These are phyloP conservation scores for Oophaga pumilio DNA, from an alignment of 2,113 vertebrate genomes.

Conservation along the genomic window DNA sequence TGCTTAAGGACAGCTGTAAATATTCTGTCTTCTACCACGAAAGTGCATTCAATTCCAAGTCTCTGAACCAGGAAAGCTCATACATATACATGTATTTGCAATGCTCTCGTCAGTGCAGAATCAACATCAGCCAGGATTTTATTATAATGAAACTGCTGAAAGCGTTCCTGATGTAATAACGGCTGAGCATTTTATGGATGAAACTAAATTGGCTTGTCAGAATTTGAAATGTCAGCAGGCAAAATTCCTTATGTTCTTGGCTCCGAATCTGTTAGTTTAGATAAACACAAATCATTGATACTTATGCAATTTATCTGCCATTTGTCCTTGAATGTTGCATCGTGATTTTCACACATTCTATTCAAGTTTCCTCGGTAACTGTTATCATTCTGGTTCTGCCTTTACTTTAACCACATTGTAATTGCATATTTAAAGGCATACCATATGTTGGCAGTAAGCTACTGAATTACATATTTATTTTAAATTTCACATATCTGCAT, in stretches of 20 bases:
- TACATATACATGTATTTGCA: slow-evolving; percentile 16
- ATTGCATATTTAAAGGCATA: neutral
- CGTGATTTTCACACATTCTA: slow-evolving; percentile 28
- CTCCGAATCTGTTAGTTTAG: slow-evolving; percentile 4
- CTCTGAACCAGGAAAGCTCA: neutral
- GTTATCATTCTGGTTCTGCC: neutral
- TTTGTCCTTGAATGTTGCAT: slow-evolving; percentile 28
- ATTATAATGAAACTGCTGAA: slow-evolving; percentile 3
- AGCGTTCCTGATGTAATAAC: neutral
- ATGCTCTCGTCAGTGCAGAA: neutral
- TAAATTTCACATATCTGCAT: neutral
- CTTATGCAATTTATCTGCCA: slow-evolving; percentile 6
- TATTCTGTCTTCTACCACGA: neutral
- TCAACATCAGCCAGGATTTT: neutral
- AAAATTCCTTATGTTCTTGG: neutral
- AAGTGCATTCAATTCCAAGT: slow-evolving; percentile 2
- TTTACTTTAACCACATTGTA: neutral
- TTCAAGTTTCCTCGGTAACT: slow-evolving; percentile 21
- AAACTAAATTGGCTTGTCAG: slow-evolving; percentile 6
- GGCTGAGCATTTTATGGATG: neutral
- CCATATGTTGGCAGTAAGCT: neutral
- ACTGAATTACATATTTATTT: neutral
- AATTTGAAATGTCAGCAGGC: slow-evolving; percentile 7
- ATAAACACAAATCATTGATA: slow-evolving; percentile 28
- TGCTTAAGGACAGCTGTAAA: too few species aligned